These are phyloP conservation scores for Palythoa grandis DNA, from an alignment of 92 coral and sea anemone genomes.

Conservation along the genomic window DNA sequence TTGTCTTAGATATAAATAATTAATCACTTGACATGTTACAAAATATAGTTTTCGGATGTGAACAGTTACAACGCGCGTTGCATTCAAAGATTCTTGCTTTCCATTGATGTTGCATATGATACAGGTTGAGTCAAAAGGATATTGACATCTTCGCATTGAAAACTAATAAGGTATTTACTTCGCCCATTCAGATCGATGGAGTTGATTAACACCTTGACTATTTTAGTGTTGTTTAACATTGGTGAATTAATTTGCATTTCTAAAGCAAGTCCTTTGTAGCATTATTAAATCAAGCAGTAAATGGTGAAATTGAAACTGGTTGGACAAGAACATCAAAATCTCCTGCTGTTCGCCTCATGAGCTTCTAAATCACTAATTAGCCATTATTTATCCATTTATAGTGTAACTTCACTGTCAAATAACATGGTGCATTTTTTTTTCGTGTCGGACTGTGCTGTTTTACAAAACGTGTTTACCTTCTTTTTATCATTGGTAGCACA, in stretches of 20 bases:
- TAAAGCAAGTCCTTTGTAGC: slow-evolving; percentile 17
- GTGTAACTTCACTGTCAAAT: not conserved
- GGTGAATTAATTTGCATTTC: slow-evolving; percentile 43
- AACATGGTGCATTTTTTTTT: not conserved
- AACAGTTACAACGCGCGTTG: not conserved
- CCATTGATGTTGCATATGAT: not conserved
- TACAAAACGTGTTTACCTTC: slow-evolving; percentile 19
- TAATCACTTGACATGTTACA: not conserved
- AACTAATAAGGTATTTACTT: slow-evolving; percentile 25
- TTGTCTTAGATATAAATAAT: slow-evolving; percentile 35
- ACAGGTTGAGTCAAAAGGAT: not conserved
- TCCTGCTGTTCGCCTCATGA: slow-evolving; percentile 4
- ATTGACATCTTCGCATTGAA: not conserved
- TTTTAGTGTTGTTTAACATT: slow-evolving; percentile 20
- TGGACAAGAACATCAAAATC: not conserved
- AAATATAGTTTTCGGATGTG: slow-evolving; percentile 10
- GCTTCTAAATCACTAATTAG: not conserved
- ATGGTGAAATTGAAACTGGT: not conserved
- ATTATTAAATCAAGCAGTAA: slow-evolving; percentile 24
- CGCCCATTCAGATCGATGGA: slow-evolving; percentile 13
- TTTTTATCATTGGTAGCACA: not conserved
- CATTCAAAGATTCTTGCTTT: not conserved
- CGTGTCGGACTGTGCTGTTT: not conserved
- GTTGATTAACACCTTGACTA: slow-evolving; percentile 38
- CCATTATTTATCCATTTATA: not conserved